phyloP scores from a whole-genome alignment of 2,888 invertebrate species.

The Lasius fuliginosus region DNA sequence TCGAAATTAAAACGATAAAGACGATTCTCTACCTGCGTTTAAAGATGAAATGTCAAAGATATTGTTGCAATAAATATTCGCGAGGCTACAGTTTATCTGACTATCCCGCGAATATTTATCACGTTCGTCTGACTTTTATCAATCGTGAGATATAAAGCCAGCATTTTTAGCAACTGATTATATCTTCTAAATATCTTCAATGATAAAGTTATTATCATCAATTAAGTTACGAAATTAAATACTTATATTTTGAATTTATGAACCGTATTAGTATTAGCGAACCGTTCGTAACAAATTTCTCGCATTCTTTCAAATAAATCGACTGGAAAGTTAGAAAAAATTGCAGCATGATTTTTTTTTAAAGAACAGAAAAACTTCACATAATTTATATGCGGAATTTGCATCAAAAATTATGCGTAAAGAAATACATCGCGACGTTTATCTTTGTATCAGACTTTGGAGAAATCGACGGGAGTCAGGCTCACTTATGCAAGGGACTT shows the following conservation, averaged over 20 bases:
- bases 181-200: not conserved
- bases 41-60: constrained; percentile 22
- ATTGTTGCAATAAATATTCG: not conserved
- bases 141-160: not conserved
- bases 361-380: constrained; percentile 22
- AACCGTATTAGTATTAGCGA: not conserved
- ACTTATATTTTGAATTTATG: not conserved
- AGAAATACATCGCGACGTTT: constrained; percentile 57
- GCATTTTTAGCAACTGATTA: not conserved
- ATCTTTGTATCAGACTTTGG: constrained; percentile 62
- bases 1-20: constrained; percentile 45
- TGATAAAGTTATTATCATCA: not conserved
- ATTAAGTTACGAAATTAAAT: not conserved
- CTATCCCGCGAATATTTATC: not conserved
- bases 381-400: constrained; percentile 59
- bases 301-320: constrained; percentile 23
- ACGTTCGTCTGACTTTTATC: not conserved
- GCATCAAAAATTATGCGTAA: constrained; percentile 63
- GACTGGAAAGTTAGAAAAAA: not conserved
- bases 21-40: not conserved
- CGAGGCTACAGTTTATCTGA: not conserved
- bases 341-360: not conserved
- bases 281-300: not conserved
- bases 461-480: constrained; percentile 62
- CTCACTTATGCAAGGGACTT: constrained; percentile 52